Evolutionary conservation across 2,888 invertebrate genomes (phyloP).

Genomic region (Cistogaster globosa): DNA sequence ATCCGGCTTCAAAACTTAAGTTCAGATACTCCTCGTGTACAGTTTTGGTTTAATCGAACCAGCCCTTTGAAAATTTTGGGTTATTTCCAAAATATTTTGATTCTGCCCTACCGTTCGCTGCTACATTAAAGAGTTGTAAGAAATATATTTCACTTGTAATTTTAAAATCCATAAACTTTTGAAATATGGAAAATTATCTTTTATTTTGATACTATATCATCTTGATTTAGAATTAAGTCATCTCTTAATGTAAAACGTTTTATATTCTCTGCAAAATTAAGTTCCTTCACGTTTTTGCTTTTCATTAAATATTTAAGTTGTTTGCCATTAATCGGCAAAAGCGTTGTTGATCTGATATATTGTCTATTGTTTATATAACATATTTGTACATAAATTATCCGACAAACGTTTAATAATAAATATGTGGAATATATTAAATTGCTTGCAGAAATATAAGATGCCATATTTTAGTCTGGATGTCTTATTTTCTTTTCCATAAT

Average conservation of each 20-base stretch:
- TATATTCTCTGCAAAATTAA: conserved; percentile 52
- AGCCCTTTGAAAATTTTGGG: too few species aligned
- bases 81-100: too few species aligned
- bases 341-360: conserved; percentile 7
- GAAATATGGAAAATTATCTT: neutral
- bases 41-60: too few species aligned
- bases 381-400: conserved; percentile 22
- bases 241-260: conserved; percentile 47
- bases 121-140: too few species aligned
- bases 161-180: too few species aligned
- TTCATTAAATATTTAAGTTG: conserved; percentile 49
- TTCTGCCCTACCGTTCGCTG: too few species aligned
- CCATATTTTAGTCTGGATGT: conserved; percentile 54
- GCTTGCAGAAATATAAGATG: conserved; percentile 26
- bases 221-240: conserved; percentile 19
- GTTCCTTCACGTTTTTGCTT: conserved; percentile 3
- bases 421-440: neutral
- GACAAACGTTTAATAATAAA: neutral
- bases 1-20: too few species aligned
- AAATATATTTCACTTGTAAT: too few species aligned
- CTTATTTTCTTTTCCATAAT: conserved; percentile 27
- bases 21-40: too few species aligned
- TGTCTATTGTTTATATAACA: neutral
- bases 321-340: conserved; percentile 50
- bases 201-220: conserved; percentile 33